phyloP scores from a whole-genome alignment of 2,797 vertebrate genomes.

The Amblyraja radiata region DNA sequence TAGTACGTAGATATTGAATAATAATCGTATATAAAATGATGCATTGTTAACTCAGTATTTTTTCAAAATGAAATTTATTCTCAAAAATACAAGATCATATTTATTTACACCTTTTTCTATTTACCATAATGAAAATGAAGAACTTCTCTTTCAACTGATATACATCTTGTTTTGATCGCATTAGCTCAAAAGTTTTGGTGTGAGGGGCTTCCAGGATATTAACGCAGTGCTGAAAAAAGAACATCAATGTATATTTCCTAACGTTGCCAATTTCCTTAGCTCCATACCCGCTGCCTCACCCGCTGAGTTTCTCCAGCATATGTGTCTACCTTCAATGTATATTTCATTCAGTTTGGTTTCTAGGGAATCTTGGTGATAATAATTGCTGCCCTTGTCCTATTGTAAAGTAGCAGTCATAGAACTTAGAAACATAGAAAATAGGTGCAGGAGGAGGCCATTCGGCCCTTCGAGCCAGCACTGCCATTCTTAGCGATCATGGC shows the following conservation, averaged over 20 bases:
- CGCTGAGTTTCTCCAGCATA: too few species aligned
- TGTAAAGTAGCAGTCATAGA: background rate
- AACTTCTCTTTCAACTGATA: background rate
- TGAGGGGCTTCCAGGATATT: background rate
- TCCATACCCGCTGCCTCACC: too few species aligned
- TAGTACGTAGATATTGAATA: background rate
- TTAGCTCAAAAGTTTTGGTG: too few species aligned
- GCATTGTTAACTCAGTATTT: background rate
- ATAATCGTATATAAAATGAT: background rate
- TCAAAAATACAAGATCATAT: background rate
- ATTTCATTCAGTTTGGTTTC: background rate
- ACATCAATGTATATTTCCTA: background rate
- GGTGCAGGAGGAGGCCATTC: too few species aligned
- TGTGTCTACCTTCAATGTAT: background rate
- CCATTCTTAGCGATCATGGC: too few species aligned
- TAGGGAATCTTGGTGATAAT: background rate
- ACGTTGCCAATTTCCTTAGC: too few species aligned
- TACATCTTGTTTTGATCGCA: background rate
- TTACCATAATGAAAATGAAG: background rate
- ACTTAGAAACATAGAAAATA: too few species aligned
- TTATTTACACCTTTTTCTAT: background rate
- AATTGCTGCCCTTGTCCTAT: background rate
- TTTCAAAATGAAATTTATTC: background rate
- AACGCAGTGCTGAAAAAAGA: background rate
- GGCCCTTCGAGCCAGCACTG: too few species aligned